These are phyloP conservation scores for Mus minutoides DNA, from an alignment of 2,797 vertebrate species.

Conservation along the genomic window DNA sequence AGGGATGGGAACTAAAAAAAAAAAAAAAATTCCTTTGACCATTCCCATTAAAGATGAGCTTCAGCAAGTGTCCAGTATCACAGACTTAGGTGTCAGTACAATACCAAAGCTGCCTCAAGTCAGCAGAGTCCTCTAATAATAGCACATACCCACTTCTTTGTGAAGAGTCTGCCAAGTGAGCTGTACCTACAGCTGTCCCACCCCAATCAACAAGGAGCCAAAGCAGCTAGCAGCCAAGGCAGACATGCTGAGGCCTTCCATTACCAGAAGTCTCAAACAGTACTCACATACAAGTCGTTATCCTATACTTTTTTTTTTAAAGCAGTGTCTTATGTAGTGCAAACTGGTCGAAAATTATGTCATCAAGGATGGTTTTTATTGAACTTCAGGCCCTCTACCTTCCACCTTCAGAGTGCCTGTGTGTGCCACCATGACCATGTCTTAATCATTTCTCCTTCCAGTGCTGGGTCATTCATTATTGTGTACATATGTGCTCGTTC, in stretches of 20 bases:
- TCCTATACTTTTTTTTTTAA: neutral
- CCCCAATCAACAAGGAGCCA: neutral
- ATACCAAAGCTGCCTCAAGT: slow-evolving; percentile 31
- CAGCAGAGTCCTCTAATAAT: slow-evolving; percentile 26
- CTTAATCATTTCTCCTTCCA: too few species aligned
- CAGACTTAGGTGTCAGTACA: neutral
- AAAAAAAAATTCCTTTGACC: neutral
- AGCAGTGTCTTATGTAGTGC: neutral
- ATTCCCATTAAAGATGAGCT: slow-evolving; percentile 10
- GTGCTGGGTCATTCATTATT: neutral
- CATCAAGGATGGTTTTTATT: neutral
- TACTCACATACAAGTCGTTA: neutral
- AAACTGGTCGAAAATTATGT: neutral
- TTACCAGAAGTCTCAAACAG: neutral
- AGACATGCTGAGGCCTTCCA: neutral
- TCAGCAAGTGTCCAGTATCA: slow-evolving; percentile 19
- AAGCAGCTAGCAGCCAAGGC: neutral
- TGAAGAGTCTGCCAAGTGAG: neutral
- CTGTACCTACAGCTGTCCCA: neutral
- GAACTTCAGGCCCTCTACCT: neutral
- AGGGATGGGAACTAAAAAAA: neutral
- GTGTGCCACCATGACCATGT: neutral
- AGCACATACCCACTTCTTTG: neutral
- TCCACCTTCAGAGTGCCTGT: neutral
- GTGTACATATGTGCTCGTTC: neutral